Percentiles rank a stretch among this genome's conserved stretches.
Evolutionary conservation across 1,140 invertebrate genomes (phyloP).

Genomic region (Olivierus martensii): DNA sequence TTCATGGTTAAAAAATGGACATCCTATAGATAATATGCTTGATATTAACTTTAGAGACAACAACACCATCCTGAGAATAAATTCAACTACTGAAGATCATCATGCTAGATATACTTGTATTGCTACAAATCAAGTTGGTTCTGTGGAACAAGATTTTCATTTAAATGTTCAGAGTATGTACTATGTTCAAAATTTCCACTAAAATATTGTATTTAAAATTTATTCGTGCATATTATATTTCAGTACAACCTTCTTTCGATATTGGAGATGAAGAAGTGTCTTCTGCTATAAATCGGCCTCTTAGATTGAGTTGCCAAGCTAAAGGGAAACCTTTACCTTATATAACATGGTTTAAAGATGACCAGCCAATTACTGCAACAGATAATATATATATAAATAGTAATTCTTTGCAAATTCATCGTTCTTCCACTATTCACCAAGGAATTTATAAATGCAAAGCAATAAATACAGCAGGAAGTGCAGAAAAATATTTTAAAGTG

Average conservation of each 20-base stretch:
- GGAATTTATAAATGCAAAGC: slow-evolving; percentile 14
- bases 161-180: slow-evolving; percentile 46
- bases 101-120: slow-evolving; percentile 39
- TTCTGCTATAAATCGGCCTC: slow-evolving; percentile 30
- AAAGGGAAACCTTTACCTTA: slow-evolving; percentile 33
- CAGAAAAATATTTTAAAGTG: slow-evolving; percentile 2
- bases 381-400: not conserved
- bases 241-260: slow-evolving; percentile 22
- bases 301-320: slow-evolving; percentile 33
- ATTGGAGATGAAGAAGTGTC: slow-evolving; percentile 22
- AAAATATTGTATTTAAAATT: not conserved
- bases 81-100: slow-evolving; percentile 2
- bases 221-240: slow-evolving; percentile 9
- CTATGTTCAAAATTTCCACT: not conserved
- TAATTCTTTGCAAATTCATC: not conserved
- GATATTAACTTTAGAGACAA: slow-evolving; percentile 9
- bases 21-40: slow-evolving; percentile 12
- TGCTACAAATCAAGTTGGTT: slow-evolving; percentile 49
- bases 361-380: not conserved
- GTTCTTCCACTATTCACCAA: slow-evolving; percentile 1
- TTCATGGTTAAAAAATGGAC: slow-evolving; percentile 27
- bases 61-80: slow-evolving; percentile 1
- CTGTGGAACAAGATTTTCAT: slow-evolving; percentile 43
- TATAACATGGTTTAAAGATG: slow-evolving; percentile 31
- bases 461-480: slow-evolving; percentile 14